Evolutionary conservation across 1,140 invertebrate genomes (phyloP), one percentile per base, ranked within the genome.

Genomic region (Pollicipes pollicipes): DNA sequence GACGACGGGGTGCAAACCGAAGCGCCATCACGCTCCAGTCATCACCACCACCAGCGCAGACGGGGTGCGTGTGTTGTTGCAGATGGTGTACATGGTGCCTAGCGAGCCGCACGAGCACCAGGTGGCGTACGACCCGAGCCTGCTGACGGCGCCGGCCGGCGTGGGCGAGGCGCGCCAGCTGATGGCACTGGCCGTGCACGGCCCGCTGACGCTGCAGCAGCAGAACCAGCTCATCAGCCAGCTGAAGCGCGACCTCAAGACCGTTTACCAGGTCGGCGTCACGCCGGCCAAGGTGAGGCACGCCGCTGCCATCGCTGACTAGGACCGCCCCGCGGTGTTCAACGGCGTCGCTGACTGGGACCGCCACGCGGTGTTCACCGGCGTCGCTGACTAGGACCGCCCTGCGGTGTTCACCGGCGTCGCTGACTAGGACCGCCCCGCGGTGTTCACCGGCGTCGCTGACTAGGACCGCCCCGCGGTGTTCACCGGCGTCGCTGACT

Each of bases 261-360:
- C 74, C 29, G 91, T 96, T 0, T 91, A 95, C 79, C 89, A 95
- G 75, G 88, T 95, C 72, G 92, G 92, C 24, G 81, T 97, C 32
- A 93, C 91, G 1, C 93, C 94, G 2, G 45, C 6, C 45, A 58
- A 58, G 45, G 45, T 58, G 45, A 16, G 32, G 4, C n/a, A n/a
- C n/a, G n/a, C n/a, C n/a, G n/a, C n/a, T n/a, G n/a, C n/a, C n/a
- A n/a, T n/a, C n/a, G n/a, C n/a, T n/a, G n/a, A n/a, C n/a, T n/a
- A n/a, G n/a, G n/a, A n/a, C n/a, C n/a, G n/a, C n/a, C n/a, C n/a
- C n/a, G n/a, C n/a, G n/a, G n/a, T n/a, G n/a, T n/a, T n/a, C n/a
- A n/a, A n/a, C n/a, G n/a, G n/a, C n/a, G n/a, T n/a, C n/a, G n/a
- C n/a, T n/a, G n/a, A n/a, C n/a, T n/a, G n/a, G n/a, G n/a, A n/a